Evolutionary conservation across 2,113 vertebrate species (phyloP).

Genomic region (Serinus canaria): DNA sequence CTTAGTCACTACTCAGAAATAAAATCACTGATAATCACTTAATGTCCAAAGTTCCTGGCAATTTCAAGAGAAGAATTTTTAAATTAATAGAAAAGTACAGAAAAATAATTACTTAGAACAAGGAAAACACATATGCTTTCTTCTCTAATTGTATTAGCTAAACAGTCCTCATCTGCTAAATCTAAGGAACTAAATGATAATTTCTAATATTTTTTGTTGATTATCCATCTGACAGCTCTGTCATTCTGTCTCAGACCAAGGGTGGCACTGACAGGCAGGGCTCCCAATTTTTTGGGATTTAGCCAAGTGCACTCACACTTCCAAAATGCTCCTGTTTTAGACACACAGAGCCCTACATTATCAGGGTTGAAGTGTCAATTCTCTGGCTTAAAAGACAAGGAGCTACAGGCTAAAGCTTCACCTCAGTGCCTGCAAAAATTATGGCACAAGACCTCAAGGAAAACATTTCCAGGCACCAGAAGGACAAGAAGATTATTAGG

Average conservation of each 20-base stretch:
- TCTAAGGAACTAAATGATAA: not conserved
- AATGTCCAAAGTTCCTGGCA: not conserved
- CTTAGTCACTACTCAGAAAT: not conserved
- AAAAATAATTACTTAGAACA: not conserved
- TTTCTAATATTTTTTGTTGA: not conserved
- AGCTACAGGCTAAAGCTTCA: rapidly evolving
- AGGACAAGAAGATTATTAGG: not conserved
- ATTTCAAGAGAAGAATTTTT: not conserved
- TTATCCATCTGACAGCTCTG: not conserved
- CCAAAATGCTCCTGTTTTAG: not conserved
- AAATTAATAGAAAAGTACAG: not conserved
- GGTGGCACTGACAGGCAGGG: not conserved
- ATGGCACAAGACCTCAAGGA: not conserved
- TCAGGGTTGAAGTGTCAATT: not conserved
- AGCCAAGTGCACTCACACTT: not conserved
- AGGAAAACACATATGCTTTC: not conserved
- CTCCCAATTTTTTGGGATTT: not conserved
- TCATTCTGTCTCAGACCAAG: not conserved
- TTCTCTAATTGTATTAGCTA: not conserved
- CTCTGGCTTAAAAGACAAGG: not conserved
- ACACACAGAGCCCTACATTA: not conserved
- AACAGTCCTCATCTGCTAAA: not conserved
- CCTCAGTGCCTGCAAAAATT: not conserved
- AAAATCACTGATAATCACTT: not conserved
- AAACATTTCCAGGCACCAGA: not conserved